These are phyloP conservation scores for Haliclona indistincta DNA, from an alignment of 37 sponge, comb jelly and placozoan species.

Conservation along the genomic window DNA sequence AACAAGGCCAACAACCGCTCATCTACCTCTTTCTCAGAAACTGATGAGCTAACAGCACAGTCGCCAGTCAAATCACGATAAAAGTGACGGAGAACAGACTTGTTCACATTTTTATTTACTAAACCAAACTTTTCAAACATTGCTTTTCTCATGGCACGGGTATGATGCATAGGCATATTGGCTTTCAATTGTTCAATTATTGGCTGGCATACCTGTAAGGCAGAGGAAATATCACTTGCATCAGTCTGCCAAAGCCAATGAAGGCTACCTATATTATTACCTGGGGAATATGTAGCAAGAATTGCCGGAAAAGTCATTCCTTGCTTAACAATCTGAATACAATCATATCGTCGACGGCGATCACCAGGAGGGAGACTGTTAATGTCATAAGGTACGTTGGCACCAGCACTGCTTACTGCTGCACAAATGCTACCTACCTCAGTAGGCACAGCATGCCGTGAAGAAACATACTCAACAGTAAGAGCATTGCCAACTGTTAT, in stretches of 20 bases:
- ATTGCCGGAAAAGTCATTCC: slow-evolving; percentile 4
- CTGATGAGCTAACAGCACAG: no score
- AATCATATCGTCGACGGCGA: background rate
- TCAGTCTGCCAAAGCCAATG: slow-evolving; percentile 15
- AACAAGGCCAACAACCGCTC: background rate
- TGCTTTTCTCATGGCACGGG: background rate
- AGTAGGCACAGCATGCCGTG: background rate
- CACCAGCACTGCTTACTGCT: no score
- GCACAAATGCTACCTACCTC: no score
- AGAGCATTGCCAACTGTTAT: background rate
- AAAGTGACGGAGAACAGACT: slow-evolving; percentile 1
- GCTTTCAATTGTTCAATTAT: background rate
- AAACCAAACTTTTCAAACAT: slow-evolving; percentile 1
- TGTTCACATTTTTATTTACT: background rate
- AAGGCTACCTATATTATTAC: slow-evolving; percentile 13
- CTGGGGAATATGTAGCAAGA: slow-evolving; percentile 17
- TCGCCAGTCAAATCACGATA: no score
- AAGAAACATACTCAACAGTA: background rate
- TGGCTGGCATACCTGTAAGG: background rate
- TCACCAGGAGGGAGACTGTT: background rate
- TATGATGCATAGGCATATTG: background rate
- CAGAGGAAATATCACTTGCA: background rate
- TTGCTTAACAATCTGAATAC: background rate
- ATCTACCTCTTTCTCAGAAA: slow-evolving; percentile 13
- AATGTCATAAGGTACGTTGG: background rate